A percentile compares a stretch with the other conserved stretches of the same genome.
Evolutionary conservation across 1,140 invertebrate species (phyloP).

Genomic region (Papilio dardanus): DNA sequence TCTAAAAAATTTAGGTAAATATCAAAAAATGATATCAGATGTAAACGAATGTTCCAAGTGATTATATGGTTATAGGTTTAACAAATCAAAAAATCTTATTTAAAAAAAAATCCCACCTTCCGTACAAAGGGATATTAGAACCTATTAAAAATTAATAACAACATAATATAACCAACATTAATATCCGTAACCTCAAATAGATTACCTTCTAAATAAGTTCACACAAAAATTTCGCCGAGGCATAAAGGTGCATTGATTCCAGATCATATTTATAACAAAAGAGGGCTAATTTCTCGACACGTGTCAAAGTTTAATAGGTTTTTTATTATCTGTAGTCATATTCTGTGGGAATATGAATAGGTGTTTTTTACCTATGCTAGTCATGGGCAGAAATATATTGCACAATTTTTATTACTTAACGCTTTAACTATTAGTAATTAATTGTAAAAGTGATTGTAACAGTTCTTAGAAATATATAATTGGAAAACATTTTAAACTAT

Average conservation of each 20-base stretch:
- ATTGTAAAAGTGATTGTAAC: too few species aligned
- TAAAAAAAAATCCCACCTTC: not conserved
- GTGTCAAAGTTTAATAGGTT: slow-evolving; percentile 45
- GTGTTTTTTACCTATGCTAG: not conserved
- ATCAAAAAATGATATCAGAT: too few species aligned
- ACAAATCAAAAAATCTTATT: not conserved
- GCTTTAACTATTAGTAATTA: too few species aligned
- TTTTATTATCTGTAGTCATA: slow-evolving; percentile 20
- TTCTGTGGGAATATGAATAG: slow-evolving; percentile 10
- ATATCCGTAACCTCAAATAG: slow-evolving; percentile 6
- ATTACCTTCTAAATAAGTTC: slow-evolving; percentile 7
- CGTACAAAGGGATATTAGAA: not conserved
- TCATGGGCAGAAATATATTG: not conserved
- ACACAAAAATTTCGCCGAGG: not conserved
- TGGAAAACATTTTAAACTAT: too few species aligned
- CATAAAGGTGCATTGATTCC: slow-evolving; percentile 5
- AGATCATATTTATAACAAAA: slow-evolving; percentile 50
- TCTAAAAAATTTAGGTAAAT: too few species aligned
- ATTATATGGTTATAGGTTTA: too few species aligned
- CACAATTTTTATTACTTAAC: too few species aligned
- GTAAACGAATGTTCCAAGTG: too few species aligned
- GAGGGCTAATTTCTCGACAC: slow-evolving; percentile 58
- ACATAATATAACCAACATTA: not conserved
- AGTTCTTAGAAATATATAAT: too few species aligned
- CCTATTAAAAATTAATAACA: slow-evolving; percentile 16